Evolutionary conservation across 2,888 invertebrate genomes (phyloP).

Genomic region (Lamellibrachia columna): DNA sequence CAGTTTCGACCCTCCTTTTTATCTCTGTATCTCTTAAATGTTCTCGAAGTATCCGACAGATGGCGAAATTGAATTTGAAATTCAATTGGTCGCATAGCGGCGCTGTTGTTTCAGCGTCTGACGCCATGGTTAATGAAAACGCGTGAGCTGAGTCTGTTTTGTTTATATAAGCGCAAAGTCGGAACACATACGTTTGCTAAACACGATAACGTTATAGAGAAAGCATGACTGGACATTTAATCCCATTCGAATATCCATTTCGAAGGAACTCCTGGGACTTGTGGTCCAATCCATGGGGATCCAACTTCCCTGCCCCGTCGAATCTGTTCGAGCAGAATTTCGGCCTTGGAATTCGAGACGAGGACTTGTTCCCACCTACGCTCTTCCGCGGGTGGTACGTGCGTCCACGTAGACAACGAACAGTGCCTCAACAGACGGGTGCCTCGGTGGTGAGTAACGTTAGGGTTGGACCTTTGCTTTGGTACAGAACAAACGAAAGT

Average conservation of each 20-base stretch:
- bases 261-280: not conserved
- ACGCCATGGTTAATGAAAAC: not conserved
- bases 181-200: not conserved
- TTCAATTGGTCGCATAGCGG: not conserved
- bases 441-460: not conserved
- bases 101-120: not conserved
- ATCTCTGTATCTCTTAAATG: not conserved
- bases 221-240: not conserved
- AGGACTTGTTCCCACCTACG: conserved; percentile 19
- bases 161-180: not conserved
- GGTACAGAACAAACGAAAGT: not conserved
- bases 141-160: not conserved
- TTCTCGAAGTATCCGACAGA: not conserved
- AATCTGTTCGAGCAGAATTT: conserved; percentile 19
- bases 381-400: conserved; percentile 18
- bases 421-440: not conserved
- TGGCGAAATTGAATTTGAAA: not conserved
- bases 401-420: conserved; percentile 13
- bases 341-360: conserved; percentile 18
- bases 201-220: not conserved
- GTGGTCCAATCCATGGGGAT: not conserved
- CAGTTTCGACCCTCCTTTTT: too few relatives aligned
- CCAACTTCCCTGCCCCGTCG: not conserved
- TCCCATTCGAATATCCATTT: not conserved
- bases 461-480: not conserved